Percentiles rank a stretch among this genome's conserved stretches.
Conservation (phyloP, 2,113 vertebrate genomes). For the Chionomys nivalis region DNA sequence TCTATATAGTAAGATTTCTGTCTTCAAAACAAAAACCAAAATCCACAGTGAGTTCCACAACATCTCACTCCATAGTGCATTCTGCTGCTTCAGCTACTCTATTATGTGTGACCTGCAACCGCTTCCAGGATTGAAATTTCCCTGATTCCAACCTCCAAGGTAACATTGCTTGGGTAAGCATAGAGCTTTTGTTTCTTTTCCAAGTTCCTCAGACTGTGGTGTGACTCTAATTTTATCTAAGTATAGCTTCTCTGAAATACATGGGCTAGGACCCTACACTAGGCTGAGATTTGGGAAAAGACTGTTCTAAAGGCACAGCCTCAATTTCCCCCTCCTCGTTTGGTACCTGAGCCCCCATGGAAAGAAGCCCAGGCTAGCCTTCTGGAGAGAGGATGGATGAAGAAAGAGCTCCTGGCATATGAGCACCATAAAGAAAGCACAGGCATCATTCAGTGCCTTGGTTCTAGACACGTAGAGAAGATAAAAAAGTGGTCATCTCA, state of each 20-base stretch:
- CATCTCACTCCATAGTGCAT: conserved; percentile 90
- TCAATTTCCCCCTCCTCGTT: not conserved
- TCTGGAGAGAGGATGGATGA: not conserved
- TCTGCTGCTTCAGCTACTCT: conserved; percentile 93
- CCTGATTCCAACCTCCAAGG: conserved; percentile 95
- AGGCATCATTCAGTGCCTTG: not conserved
- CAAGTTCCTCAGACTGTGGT: conserved; percentile 91
- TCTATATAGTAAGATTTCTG: not conserved
- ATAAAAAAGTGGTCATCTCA: not conserved
- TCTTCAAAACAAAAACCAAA: not conserved
- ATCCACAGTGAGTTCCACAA: conserved; percentile 86
- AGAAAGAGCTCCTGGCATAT: not conserved
- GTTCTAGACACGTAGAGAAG: not conserved
- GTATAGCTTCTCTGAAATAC: not conserved
- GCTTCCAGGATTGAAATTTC: conserved; percentile 92
- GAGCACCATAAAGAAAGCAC: not conserved
- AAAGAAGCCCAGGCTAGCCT: not conserved
- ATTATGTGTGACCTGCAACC: conserved; percentile 96
- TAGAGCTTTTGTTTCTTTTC: conserved; percentile 89
- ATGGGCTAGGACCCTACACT: not conserved
- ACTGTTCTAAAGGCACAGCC: not conserved
- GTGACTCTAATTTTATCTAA: conserved; percentile 85
- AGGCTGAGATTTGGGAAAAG: not conserved
- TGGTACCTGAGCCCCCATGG: not conserved
- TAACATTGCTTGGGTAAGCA: conserved; percentile 82